A percentile compares a stretch with the other conserved stretches of the same genome.
Conservation (phyloP, 2,113 vertebrate species). For the Ceyx melanurus region DNA sequence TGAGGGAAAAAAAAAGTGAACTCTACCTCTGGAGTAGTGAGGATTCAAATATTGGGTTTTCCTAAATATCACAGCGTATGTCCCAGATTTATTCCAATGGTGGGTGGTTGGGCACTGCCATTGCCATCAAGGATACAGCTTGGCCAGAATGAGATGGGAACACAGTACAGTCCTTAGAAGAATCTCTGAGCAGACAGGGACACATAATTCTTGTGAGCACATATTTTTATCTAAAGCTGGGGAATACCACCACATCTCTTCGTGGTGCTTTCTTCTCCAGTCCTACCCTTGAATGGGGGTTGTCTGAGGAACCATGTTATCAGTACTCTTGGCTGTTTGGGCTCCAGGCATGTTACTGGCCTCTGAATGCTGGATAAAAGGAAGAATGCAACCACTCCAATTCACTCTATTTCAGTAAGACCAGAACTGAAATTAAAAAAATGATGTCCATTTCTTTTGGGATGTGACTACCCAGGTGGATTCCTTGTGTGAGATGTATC, state of each 20-base stretch:
- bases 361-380: not conserved
- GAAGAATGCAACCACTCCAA: not conserved
- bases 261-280: accelerated
- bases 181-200: not conserved
- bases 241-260: not conserved
- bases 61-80: not conserved
- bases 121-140: not conserved
- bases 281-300: accelerated
- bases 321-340: not conserved
- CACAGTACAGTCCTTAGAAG: accelerated
- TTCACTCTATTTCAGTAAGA: accelerated
- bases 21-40: not conserved
- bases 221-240: not conserved
- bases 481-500: not conserved
- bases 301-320: not conserved
- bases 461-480: not conserved
- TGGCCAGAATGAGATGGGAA: not conserved
- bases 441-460: accelerated
- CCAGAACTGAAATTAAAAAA: not conserved
- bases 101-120: not conserved
- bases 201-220: accelerated
- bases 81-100: not conserved
- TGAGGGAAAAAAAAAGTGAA: not conserved
- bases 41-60: not conserved
- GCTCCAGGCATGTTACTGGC: accelerated